Evolutionary conservation across 1,140 invertebrate genomes (phyloP).

Genomic region (Zaprionus lachaisei): DNA sequence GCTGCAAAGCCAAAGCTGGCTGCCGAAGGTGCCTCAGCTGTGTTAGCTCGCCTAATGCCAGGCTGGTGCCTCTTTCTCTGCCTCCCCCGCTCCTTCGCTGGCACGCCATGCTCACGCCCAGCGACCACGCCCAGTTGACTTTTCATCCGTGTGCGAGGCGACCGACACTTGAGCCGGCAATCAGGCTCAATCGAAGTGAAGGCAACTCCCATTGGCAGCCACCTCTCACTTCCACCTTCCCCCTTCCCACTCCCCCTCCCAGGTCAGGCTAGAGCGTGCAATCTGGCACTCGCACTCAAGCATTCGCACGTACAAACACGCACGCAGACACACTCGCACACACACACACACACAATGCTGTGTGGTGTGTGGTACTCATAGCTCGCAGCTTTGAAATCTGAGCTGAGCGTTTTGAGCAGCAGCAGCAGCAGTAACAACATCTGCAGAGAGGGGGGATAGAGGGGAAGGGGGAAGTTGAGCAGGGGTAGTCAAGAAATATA

Average conservation of each 20-base stretch:
- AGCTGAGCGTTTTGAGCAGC: conserved; percentile 47
- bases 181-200: conserved; percentile 75
- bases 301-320: conserved; percentile 63
- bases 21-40: neutral
- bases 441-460: conserved; percentile 5
- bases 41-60: neutral
- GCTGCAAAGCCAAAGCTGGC: neutral
- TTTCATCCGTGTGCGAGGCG: conserved; percentile 61
- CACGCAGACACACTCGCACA: conserved; percentile 18
- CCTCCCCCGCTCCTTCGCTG: too few species aligned
- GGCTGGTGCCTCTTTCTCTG: too few species aligned
- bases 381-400: conserved; percentile 63
- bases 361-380: neutral
- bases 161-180: conserved; percentile 79
- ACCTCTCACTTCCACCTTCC: neutral
- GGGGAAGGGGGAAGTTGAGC: conserved; percentile 14
- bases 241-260: neutral
- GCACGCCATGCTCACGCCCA: conserved; percentile 21
- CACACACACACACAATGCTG: neutral
- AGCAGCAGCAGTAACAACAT: conserved; percentile 15
- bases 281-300: conserved; percentile 70
- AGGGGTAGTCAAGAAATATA: conserved; percentile 61
- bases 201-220: conserved; percentile 11
- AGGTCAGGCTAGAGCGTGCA: conserved; percentile 48
- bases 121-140: conserved; percentile 34